Evolutionary conservation across 2,113 vertebrate genomes (phyloP).

Genomic region (Gorsachius goisagi): DNA sequence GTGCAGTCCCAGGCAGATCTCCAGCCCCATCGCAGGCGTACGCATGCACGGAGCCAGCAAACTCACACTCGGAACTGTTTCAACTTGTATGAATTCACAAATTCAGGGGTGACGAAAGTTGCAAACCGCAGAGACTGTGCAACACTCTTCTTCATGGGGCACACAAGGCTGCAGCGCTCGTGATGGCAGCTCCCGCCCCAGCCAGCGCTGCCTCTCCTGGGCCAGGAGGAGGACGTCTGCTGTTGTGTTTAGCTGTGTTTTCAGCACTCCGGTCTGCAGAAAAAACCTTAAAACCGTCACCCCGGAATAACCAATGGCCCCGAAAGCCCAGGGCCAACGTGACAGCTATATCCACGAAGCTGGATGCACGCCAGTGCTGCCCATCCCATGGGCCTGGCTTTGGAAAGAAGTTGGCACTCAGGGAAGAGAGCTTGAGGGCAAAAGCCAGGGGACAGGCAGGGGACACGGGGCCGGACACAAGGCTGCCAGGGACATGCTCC

Average conservation of each 20-base stretch:
- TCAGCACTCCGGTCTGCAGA: neutral
- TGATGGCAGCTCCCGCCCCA: neutral
- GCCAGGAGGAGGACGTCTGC: neutral
- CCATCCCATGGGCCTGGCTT: neutral
- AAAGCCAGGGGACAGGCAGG: neutral
- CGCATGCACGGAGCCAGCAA: neutral
- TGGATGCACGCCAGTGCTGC: neutral
- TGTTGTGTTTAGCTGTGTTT: neutral
- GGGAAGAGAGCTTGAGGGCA: neutral
- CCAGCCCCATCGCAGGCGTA: neutral
- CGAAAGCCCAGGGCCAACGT: neutral
- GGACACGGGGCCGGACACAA: neutral
- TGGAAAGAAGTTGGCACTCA: neutral
- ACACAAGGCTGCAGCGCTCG: rapidly evolving
- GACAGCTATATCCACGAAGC: neutral
- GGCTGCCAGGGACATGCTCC: neutral
- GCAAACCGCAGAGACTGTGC: neutral
- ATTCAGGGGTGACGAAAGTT: neutral
- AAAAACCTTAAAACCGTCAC: neutral
- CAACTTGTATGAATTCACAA: neutral
- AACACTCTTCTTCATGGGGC: rapidly evolving
- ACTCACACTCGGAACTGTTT: neutral
- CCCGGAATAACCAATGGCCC: rapidly evolving
- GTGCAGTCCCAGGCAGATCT: neutral
- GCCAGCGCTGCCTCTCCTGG: neutral